These are phyloP conservation scores for Craniophora ligustri DNA, from an alignment of 2,888 invertebrate genomes.

Conservation along the genomic window DNA sequence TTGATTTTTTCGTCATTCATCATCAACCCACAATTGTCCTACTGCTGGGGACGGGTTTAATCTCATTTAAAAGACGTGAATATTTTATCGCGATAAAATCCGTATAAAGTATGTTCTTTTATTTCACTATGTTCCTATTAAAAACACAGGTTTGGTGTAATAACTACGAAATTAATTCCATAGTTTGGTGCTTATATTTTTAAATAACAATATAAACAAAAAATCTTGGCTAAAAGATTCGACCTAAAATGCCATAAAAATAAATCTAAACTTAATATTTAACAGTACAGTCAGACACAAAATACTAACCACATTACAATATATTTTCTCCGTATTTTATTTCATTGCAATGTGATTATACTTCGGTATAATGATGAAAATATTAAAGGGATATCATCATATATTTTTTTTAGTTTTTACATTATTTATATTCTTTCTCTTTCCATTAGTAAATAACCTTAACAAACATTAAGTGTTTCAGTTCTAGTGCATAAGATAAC, in stretches of 20 bases:
- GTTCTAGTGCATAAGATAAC: conserved; percentile 50
- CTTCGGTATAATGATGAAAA: conserved; percentile 3
- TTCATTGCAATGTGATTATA: conserved; percentile 6
- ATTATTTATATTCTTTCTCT: conserved; percentile 21
- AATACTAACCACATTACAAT: conserved; percentile 19
- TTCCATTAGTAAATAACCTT: conserved; percentile 36
- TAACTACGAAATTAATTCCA: no score
- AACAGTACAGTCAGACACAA: conserved; percentile 35
- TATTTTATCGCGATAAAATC: no score
- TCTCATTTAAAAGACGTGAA: no score
- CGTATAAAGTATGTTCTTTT: no score
- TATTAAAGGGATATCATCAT: conserved; percentile 6
- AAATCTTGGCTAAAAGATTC: conserved; percentile 22
- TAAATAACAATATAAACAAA: background rate
- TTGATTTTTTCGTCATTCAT: no score
- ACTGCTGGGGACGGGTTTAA: no score
- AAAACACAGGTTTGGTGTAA: no score
- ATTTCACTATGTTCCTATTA: no score
- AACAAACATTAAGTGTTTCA: conserved; percentile 43
- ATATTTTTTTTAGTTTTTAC: conserved; percentile 31
- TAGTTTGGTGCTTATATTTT: no score
- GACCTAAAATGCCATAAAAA: conserved; percentile 2
- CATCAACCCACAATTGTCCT: no score
- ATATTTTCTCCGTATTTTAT: background rate
- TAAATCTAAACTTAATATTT: conserved; percentile 23